Base-by-base conservation (phyloP, 2,113 vertebrate genomes). In the Sebastes schlegelii region DNA sequence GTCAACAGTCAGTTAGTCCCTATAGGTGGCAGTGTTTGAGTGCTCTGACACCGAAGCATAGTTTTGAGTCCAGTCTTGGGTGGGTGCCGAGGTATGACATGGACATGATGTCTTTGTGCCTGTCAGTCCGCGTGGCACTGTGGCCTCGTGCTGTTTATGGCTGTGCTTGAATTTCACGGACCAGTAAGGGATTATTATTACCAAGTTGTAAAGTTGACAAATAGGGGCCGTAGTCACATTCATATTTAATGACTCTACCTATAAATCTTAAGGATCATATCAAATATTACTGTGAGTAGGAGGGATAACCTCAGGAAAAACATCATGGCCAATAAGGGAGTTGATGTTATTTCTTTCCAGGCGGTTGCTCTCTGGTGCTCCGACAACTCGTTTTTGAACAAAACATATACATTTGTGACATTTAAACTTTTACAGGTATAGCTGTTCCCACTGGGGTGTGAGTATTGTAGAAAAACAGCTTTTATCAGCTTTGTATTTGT, bases 21-120 rank as follows among this genome's bases (percentile, higher is more conserved):
- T 90, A 82, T 51, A 93, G 92, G 64, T 85, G 92, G 92, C 92
- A 88, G 91, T 90, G 82, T 93, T 92, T 88, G 52, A 69, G 70
- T 79, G 42, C 52, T 84, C 79, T 77, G 75, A 72, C 75, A 42
- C 26, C 5, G 12, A 77, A 45, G 46, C 54, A 49, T 61, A 60
- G 34, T 45, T 52, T 19, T 70, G 8, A 26, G 6, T 67, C 26
- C 7, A 63, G 1, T 21, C 10, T 13, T 46, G 11, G 60, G 48
- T 73, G 82, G 51, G 42, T n/a, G 42, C 77, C 2, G 2, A 55
- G 66, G 23, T 75, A 21, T 84, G 55, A 82, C 4, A 11, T 69
- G 61, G 16, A 43, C 23, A 51, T 54, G 65, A 58, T 61, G 58
- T 61, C 5, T 48, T 51, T 61, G 6, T 71, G 60, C 14, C 0